Conservation (phyloP, 2,888 invertebrate species). For the Drosophila yooni region DNA sequence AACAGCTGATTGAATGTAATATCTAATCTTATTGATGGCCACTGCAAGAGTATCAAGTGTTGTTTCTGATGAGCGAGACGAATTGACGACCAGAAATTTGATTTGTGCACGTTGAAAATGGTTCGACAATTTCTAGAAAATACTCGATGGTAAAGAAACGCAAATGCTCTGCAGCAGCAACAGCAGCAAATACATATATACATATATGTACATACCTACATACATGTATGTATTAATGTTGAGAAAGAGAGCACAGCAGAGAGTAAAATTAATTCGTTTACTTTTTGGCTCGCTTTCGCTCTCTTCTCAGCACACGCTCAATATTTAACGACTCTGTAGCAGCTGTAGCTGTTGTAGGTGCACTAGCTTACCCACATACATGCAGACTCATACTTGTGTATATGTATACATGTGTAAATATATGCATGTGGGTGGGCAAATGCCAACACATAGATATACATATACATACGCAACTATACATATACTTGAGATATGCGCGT, state of each 20-base stretch:
- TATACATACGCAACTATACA: constrained; percentile 2
- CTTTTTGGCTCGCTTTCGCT: constrained; percentile 32
- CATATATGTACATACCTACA: background rate
- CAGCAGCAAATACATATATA: background rate
- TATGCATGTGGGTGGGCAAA: constrained; percentile 48
- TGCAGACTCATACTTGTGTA: background rate
- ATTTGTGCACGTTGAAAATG: constrained; percentile 46
- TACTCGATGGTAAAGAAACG: constrained; percentile 50
- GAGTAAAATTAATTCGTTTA: constrained; percentile 28
- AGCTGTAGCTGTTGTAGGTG: constrained; percentile 43
- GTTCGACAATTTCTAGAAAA: constrained; percentile 72
- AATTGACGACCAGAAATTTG: constrained; percentile 33
- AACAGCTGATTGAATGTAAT: constrained; percentile 40
- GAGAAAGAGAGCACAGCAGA: constrained; percentile 7
- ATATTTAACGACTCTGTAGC: constrained; percentile 36
- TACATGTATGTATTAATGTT: background rate
- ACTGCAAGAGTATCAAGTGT: constrained; percentile 52
- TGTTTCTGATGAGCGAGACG: constrained; percentile 46
- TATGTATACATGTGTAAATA: background rate
- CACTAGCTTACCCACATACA: constrained; percentile 26
- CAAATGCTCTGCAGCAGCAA: constrained; percentile 48
- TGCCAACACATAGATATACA: constrained; percentile 11
- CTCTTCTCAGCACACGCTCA: constrained; percentile 36
- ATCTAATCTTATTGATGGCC: constrained; percentile 57
- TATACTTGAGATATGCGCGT: constrained; percentile 28